These are phyloP conservation scores for Cyprinodon variegatus DNA, from an alignment of 2,113 vertebrate species.

Conservation along the genomic window DNA sequence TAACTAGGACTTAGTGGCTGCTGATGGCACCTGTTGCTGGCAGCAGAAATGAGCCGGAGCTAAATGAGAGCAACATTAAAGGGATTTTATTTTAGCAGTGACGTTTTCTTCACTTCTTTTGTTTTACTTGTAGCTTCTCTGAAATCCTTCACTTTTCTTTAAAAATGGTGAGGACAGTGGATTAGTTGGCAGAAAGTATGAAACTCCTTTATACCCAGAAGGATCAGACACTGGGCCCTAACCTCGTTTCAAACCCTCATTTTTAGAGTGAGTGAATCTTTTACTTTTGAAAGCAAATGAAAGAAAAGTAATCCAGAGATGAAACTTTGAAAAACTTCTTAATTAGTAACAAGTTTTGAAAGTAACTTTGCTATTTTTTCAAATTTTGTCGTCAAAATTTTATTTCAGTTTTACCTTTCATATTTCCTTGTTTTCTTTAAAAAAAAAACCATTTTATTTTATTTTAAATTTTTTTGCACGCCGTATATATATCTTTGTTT, in stretches of 20 bases:
- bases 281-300: too few relatives aligned
- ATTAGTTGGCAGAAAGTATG: neutral
- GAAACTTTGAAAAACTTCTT: too few relatives aligned
- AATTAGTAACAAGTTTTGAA: too few relatives aligned
- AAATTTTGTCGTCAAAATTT: too few relatives aligned
- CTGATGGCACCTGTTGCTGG: conserved; percentile 78
- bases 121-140: conserved; percentile 27
- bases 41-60: conserved; percentile 42
- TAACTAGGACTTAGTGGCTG: conserved; percentile 66
- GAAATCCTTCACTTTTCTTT: neutral
- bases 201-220: neutral
- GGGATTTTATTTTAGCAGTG: conserved; percentile 11
- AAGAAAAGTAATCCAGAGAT: too few relatives aligned
- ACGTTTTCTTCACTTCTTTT: conserved; percentile 34
- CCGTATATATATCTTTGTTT: too few relatives aligned
- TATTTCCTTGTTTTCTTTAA: too few relatives aligned
- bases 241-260: neutral
- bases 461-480: too few relatives aligned
- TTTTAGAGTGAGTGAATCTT: neutral
- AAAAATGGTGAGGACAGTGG: conserved; percentile 16
- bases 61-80: conserved; percentile 61
- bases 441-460: too few relatives aligned
- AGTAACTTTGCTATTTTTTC: too few relatives aligned
- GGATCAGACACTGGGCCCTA: neutral
- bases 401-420: too few relatives aligned